Conservation (phyloP, 2,888 invertebrate species). For the Hypolimnas misippus region DNA sequence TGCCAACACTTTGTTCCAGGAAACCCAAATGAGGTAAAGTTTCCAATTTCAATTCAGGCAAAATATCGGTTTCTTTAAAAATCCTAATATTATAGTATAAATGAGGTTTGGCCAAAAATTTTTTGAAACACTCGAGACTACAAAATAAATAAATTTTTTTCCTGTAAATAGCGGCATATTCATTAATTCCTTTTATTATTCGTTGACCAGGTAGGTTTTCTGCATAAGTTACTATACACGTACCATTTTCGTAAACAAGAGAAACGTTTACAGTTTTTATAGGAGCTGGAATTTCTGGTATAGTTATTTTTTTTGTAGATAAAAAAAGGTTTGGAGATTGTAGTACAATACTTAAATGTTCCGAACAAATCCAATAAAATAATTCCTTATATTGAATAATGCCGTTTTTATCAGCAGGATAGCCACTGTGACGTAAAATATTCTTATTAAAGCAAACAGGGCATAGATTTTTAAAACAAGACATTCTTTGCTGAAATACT, state of each 20-base stretch:
- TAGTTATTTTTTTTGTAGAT: conserved; percentile 43
- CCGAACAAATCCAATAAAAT: conserved; percentile 85
- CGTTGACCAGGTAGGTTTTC: conserved; percentile 77
- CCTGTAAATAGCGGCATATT: conserved; percentile 76
- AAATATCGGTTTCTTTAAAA: conserved; percentile 59
- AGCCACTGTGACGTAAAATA: conserved; percentile 64
- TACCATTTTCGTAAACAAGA: conserved; percentile 79
- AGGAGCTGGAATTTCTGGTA: conserved; percentile 82
- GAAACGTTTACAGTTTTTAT: conserved; percentile 65
- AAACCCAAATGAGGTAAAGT: conserved; percentile 84
- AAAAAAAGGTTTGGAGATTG: conserved; percentile 70
- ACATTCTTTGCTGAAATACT: conserved; percentile 78
- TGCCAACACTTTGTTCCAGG: conserved; percentile 84
- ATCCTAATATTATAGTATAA: conserved; percentile 77
- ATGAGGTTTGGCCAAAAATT: conserved; percentile 80
- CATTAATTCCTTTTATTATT: conserved; percentile 68
- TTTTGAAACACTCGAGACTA: conserved; percentile 70
- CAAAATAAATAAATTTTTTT: conserved; percentile 84
- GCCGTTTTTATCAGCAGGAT: conserved; percentile 80
- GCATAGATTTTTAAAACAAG: conserved; percentile 81
- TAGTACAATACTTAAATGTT: conserved; percentile 78
- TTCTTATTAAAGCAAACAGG: conserved; percentile 82
- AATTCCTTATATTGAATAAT: conserved; percentile 80
- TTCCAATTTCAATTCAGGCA: conserved; percentile 71
- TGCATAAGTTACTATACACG: conserved; percentile 85